Evolutionary conservation across 2,888 invertebrate species (phyloP).

Genomic region (Sminthurinus aureus): DNA sequence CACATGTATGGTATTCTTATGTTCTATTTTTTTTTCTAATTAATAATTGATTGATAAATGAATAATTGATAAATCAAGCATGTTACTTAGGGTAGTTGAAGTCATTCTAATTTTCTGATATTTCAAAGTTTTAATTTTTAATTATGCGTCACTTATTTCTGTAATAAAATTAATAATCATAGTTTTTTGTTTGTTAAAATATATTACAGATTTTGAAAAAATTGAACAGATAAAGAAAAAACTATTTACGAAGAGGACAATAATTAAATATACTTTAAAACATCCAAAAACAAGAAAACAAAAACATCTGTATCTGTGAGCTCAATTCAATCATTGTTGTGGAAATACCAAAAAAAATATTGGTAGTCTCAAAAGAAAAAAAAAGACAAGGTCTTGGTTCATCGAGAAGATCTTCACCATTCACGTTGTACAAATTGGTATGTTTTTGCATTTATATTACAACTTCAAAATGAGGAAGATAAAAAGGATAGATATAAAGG

Average conservation of each 20-base stretch:
- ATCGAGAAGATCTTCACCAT: background rate
- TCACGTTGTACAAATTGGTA: background rate
- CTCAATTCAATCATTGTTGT: background rate
- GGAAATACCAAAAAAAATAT: background rate
- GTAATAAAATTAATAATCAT: too few relatives aligned
- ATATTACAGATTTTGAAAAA: too few relatives aligned
- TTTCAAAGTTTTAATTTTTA: too few relatives aligned
- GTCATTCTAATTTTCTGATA: too few relatives aligned
- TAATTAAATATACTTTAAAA: background rate
- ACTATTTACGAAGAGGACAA: slow-evolving; percentile 19
- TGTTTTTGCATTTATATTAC: background rate
- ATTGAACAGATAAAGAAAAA: slow-evolving; percentile 25
- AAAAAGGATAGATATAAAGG: too few relatives aligned
- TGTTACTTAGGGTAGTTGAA: too few relatives aligned
- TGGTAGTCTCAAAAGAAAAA: background rate
- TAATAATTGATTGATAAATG: too few relatives aligned
- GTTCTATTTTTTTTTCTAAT: too few relatives aligned
- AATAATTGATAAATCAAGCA: too few relatives aligned
- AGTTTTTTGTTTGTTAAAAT: too few relatives aligned
- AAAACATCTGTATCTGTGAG: background rate
- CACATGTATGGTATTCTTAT: too few relatives aligned
- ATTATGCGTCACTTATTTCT: too few relatives aligned
- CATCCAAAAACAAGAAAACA: background rate
- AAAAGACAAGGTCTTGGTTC: background rate
- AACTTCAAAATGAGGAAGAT: background rate